A percentile compares a stretch with the other conserved stretches of the same genome.
These are phyloP conservation scores for Atta colombica DNA, from an alignment of 1,140 invertebrate species.

Conservation along the genomic window DNA sequence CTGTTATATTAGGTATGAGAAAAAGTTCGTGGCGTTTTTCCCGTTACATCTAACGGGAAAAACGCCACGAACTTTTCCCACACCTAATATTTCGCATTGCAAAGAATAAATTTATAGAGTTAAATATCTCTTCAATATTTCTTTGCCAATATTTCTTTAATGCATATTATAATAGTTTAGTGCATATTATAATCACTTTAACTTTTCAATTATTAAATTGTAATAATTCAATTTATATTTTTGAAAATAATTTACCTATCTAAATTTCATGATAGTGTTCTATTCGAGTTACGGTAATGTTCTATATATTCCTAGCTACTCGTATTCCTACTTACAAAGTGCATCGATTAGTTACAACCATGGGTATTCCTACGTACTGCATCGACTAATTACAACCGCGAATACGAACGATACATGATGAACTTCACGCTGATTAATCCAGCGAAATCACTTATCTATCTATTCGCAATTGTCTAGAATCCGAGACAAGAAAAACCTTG, in stretches of 20 bases:
- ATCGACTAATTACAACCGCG: constrained; percentile 4
- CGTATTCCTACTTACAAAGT: neutral
- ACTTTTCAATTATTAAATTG: neutral
- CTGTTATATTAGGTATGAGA: neutral
- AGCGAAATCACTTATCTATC: neutral
- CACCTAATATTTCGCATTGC: neutral
- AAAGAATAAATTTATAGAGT: neutral
- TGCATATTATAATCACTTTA: neutral
- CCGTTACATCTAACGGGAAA: no score
- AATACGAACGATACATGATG: neutral
- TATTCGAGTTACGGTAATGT: neutral
- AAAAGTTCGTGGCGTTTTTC: no score
- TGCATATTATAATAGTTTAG: neutral
- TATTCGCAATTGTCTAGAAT: neutral
- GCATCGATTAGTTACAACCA: neutral
- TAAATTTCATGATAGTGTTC: neutral
- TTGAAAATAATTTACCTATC: neutral
- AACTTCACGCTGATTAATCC: neutral
- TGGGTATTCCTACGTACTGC: neutral
- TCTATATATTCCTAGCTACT: neutral
- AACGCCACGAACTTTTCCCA: no score
- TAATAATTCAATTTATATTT: neutral
- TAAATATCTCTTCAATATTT: neutral
- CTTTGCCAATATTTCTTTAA: neutral
- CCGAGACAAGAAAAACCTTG: neutral